Evolutionary conservation across 2,888 invertebrate genomes (phyloP).

Genomic region (Megaustenia siamemsis): DNA sequence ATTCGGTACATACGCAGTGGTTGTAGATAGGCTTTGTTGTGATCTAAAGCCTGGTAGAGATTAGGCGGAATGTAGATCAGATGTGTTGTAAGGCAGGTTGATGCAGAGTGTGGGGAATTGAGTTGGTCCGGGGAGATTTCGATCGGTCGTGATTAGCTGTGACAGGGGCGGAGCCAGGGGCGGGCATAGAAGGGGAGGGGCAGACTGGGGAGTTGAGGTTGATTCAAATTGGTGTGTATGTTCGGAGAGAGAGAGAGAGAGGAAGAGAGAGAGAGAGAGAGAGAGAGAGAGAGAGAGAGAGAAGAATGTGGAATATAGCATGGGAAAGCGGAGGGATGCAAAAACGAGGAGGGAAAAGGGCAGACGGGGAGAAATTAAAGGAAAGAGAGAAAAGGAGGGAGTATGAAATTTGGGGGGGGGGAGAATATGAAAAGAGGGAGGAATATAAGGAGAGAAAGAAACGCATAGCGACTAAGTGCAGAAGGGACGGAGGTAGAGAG

Average conservation of each 20-base stretch:
- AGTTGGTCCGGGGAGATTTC: not conserved
- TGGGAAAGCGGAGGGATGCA: not conserved
- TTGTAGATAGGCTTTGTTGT: too few species aligned
- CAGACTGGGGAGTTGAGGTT: too few species aligned
- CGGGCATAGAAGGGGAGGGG: not conserved
- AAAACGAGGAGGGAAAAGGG: too few species aligned
- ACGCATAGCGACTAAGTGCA: not conserved
- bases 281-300: not conserved
- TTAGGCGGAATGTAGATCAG: too few species aligned
- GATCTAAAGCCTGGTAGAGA: too few species aligned
- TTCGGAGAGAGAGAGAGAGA: not conserved
- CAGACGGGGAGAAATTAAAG: not conserved
- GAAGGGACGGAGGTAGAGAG: not conserved
- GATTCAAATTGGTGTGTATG: too few species aligned
- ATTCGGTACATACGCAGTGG: too few species aligned
- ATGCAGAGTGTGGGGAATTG: not conserved
- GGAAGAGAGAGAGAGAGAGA: not conserved
- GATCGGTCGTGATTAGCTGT: not conserved
- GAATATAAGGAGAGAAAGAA: conserved; percentile 5
- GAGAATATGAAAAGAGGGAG: too few species aligned
- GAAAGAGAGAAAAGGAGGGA: not conserved
- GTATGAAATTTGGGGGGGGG: conserved; percentile 53
- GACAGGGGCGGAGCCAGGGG: too few species aligned
- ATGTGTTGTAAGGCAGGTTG: not conserved
- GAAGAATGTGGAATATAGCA: too few species aligned